Conservation (phyloP, 2,113 vertebrate species). For the Vulpes vulpes region DNA sequence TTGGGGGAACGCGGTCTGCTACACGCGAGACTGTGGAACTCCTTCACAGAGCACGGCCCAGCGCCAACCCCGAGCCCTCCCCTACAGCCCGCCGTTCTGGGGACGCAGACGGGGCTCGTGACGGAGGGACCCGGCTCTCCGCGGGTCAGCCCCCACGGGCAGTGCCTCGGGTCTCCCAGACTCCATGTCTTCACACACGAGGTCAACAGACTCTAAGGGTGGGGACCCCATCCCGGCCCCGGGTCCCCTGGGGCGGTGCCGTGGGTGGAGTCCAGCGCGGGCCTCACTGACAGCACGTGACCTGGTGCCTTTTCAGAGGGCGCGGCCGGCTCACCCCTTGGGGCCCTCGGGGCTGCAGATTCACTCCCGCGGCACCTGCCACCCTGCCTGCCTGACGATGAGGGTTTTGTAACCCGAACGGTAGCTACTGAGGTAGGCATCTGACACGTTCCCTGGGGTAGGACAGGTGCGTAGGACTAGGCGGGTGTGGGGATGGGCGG, state of each 20-base stretch:
- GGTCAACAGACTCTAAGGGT: too few species aligned
- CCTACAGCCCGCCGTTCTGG: neutral
- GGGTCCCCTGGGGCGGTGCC: neutral
- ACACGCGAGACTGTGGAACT: neutral
- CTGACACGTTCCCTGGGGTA: neutral
- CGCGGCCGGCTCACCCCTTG: neutral
- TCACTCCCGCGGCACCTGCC: neutral
- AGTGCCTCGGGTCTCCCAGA: neutral
- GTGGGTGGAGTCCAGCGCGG: neutral
- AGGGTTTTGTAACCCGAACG: neutral
- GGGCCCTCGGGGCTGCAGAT: neutral
- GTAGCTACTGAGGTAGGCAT: too few species aligned
- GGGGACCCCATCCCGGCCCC: neutral
- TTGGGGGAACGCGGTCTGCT: neutral
- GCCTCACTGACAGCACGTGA: neutral
- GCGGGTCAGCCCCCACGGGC: neutral
- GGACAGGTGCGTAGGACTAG: neutral
- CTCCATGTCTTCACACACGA: neutral
- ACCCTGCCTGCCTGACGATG: neutral
- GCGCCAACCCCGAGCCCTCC: neutral
- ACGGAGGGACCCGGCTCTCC: neutral
- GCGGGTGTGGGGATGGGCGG: neutral
- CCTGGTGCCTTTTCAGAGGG: neutral
- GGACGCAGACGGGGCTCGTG: neutral
- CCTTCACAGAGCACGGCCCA: accelerated